Conservation (phyloP, 1,140 invertebrate genomes). For the Sinonovacula constricta region DNA sequence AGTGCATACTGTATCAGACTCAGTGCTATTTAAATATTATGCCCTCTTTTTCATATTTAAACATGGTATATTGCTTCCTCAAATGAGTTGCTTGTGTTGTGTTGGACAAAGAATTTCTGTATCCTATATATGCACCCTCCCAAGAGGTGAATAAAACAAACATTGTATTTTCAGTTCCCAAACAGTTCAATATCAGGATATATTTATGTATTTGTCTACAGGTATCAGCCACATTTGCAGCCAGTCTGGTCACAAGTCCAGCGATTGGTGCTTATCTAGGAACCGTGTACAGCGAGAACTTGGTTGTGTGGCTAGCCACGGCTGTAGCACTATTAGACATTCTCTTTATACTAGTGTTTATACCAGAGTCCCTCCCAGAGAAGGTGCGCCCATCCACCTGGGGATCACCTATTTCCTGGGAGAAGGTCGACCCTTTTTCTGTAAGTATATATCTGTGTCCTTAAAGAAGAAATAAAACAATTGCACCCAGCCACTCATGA, state of each 20-base stretch:
- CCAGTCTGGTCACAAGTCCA: constrained; percentile 97
- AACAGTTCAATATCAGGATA: too few species aligned
- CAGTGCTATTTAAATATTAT: too few species aligned
- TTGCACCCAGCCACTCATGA: too few species aligned
- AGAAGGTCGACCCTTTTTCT: constrained; percentile 98
- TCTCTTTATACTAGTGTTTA: constrained; percentile 98
- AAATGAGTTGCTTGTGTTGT: too few species aligned
- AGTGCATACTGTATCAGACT: too few species aligned
- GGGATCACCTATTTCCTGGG: constrained; percentile 82
- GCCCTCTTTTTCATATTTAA: too few species aligned
- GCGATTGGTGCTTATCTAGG: constrained; percentile 96
- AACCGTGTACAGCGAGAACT: constrained; percentile 92
- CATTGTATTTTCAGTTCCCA: constrained; percentile 33
- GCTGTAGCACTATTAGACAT: constrained; percentile 96
- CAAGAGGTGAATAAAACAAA: background rate
- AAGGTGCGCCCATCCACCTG: constrained; percentile 75
- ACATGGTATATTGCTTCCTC: too few species aligned
- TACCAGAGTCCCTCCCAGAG: constrained; percentile 98
- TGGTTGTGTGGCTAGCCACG: constrained; percentile 96
- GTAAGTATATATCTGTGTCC: too few species aligned
- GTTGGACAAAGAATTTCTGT: background rate
- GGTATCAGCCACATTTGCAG: constrained; percentile 98
- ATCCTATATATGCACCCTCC: background rate
- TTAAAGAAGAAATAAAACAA: too few species aligned
- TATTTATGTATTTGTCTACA: too few species aligned